Base-by-base conservation (phyloP, 1,140 invertebrate genomes). In the Solenopsis invicta region DNA sequence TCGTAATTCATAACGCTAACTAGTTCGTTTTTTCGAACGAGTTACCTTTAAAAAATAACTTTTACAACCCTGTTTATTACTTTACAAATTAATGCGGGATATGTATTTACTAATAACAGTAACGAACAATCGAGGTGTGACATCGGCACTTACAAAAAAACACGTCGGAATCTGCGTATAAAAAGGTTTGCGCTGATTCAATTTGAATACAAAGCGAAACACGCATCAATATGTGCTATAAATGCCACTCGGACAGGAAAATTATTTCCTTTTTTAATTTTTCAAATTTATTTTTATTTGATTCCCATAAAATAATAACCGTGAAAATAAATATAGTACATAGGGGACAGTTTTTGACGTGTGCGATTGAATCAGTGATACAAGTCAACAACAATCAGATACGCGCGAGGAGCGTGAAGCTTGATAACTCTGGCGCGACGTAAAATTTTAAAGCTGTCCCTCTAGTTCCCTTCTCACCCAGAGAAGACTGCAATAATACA, bases 131-230 rank as follows among this genome's bases (percentile, higher is more conserved):
- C 9, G 54, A 80, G 21, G 5, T 16, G 6, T 18, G 34, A 56
- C 16, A 54, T 18, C 5, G 18, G 16, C n/a, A 21, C 21, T 37
- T 12, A 8, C n/a, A 9, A 1, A 13, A 69, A 56, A 13, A 52
- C 50, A 9, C 24, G 18, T 50, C n/a, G 45, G 0, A 54, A 52
- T 80, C 9, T 41, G 29, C n/a, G 3, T 52, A 13, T 21, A 18
- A 69, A 69, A 41, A 21, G 37, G 10, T 41, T 69, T 29, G 4
- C 10, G 18, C n/a, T 21, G 21, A 71, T 81, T 18, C 29, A 54
- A 71, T 81, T 0, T 37, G 13, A 41, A 54, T 54, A 41, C 24
- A 80, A 69, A 69, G 21, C n/a, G n/a, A 18, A 54, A 62, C 59
- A 18, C 48, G 9, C 16, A 21, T 16, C 45, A 48, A 66, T 75